These are phyloP conservation scores for Thamnaconus septentrionalis DNA, from an alignment of 2,113 vertebrate genomes.

Conservation along the genomic window DNA sequence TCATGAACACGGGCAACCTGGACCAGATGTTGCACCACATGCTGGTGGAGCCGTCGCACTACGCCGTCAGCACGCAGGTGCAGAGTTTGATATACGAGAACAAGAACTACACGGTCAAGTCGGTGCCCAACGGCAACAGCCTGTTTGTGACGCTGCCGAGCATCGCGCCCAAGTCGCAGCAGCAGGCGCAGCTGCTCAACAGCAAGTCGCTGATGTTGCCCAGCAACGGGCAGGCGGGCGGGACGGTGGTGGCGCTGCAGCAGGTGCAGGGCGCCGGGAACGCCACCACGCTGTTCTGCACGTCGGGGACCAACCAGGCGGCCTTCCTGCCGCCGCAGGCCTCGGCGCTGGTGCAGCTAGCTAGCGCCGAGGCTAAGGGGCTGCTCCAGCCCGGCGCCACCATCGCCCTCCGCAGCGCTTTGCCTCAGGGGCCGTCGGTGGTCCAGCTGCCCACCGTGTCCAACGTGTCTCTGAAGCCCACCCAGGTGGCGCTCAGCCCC, in stretches of 20 bases:
- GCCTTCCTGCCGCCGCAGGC: constrained; percentile 75
- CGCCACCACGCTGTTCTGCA: constrained; percentile 64
- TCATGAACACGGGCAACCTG: constrained; percentile 77
- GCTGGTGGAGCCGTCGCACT: constrained; percentile 85
- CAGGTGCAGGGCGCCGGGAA: constrained; percentile 57
- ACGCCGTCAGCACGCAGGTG: constrained; percentile 85
- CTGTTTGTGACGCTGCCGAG: constrained; percentile 58
- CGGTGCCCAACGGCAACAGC: constrained; percentile 55
- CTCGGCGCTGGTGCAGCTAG: constrained; percentile 77
- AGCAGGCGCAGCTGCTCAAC: constrained; percentile 56
- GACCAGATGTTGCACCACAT: constrained; percentile 93
- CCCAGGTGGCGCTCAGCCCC: constrained; percentile 42
- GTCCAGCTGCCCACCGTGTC: constrained; percentile 54
- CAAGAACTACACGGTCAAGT: constrained; percentile 62
- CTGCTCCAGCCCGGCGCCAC: constrained; percentile 73
- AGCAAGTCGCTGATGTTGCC: constrained; percentile 59
- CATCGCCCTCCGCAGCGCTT: constrained; percentile 63
- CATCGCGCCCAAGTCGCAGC: constrained; percentile 68
- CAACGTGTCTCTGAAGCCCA: constrained; percentile 56
- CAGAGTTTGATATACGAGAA: constrained; percentile 83
- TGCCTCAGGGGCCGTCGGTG: constrained; percentile 50
- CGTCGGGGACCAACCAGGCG: constrained; percentile 60
- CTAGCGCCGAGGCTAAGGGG: constrained; percentile 78
- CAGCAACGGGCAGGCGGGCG: constrained; percentile 52
- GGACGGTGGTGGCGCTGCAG: constrained; percentile 53